These are phyloP conservation scores for Takifugu bimaculatus DNA, from an alignment of 2,113 vertebrate species.

Conservation along the genomic window DNA sequence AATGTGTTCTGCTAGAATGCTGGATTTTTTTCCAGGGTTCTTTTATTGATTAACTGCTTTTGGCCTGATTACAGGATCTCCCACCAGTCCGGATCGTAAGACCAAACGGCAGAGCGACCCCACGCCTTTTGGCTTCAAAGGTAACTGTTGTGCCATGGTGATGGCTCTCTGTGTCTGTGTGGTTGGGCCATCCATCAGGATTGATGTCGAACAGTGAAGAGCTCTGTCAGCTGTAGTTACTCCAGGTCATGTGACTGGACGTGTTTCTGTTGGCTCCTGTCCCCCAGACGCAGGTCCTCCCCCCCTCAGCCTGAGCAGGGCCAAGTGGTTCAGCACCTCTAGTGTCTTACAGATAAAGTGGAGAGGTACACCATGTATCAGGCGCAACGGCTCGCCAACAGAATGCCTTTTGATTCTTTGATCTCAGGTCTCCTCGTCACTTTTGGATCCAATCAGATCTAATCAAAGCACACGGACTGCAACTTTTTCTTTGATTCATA, in stretches of 20 bases:
- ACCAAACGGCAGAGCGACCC: conserved; percentile 95
- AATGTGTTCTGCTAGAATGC: not conserved
- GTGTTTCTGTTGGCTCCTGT: conserved; percentile 59
- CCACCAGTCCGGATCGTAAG: conserved; percentile 93
- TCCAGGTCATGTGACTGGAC: conserved; percentile 40
- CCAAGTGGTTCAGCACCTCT: conserved; percentile 78
- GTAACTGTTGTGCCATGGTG: conserved; percentile 59
- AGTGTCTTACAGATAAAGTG: conserved; percentile 75
- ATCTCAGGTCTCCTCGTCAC: not conserved
- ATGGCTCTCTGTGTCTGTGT: not conserved
- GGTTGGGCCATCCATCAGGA: not conserved
- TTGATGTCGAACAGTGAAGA: not conserved
- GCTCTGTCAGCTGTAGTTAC: conserved; percentile 10
- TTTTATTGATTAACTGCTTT: conserved; percentile 13
- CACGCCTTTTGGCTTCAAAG: conserved; percentile 93
- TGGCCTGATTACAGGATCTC: conserved; percentile 78
- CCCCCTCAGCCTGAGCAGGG: conserved; percentile 69
- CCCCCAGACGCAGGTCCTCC: conserved; percentile 73
- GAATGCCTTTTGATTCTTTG: too few relatives aligned
- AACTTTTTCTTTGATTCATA: conserved; percentile 13
- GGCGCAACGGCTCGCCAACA: not conserved
- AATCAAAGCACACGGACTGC: conserved; percentile 21
- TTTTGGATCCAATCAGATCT: not conserved
- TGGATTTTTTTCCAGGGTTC: too few relatives aligned
- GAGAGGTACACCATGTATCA: conserved; percentile 66